Conservation (phyloP, 2,888 invertebrate species). For the Lepeophtheirus nordmannii region DNA sequence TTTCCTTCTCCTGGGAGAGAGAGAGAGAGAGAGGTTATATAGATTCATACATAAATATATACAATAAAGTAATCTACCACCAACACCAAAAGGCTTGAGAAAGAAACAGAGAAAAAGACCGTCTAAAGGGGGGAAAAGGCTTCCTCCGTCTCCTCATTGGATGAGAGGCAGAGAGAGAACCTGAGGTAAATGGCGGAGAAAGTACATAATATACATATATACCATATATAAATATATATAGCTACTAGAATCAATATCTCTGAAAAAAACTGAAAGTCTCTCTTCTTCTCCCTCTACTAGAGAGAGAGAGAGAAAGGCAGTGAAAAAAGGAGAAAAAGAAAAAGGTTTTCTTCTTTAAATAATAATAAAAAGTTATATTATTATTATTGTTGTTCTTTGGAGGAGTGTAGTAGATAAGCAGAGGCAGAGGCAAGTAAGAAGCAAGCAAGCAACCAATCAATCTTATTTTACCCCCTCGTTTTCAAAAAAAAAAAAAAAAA, state of each 20-base stretch:
- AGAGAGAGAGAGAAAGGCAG: background rate
- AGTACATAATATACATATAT: no score
- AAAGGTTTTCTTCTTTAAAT: background rate
- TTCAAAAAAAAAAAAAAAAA: background rate
- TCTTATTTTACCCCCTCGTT: background rate
- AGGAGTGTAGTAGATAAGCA: background rate
- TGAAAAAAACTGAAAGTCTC: background rate
- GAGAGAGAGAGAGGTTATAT: no score
- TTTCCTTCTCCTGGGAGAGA: background rate
- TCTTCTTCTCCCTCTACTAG: no score
- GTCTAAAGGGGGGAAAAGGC: no score
- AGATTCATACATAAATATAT: no score
- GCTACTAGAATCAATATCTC: background rate
- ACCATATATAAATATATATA: no score
- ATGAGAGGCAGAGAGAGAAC: no score
- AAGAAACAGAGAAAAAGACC: background rate
- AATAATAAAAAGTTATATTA: background rate
- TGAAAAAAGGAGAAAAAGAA: background rate
- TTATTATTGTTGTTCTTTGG: background rate
- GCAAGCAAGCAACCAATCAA: constrained; percentile 1
- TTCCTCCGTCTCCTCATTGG: no score
- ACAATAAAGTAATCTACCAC: no score
- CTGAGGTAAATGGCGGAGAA: no score
- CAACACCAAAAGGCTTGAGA: background rate
- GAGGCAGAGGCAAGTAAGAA: background rate